phyloP scores from a whole-genome alignment of 2,888 invertebrate species.

The Troilus luridus region DNA sequence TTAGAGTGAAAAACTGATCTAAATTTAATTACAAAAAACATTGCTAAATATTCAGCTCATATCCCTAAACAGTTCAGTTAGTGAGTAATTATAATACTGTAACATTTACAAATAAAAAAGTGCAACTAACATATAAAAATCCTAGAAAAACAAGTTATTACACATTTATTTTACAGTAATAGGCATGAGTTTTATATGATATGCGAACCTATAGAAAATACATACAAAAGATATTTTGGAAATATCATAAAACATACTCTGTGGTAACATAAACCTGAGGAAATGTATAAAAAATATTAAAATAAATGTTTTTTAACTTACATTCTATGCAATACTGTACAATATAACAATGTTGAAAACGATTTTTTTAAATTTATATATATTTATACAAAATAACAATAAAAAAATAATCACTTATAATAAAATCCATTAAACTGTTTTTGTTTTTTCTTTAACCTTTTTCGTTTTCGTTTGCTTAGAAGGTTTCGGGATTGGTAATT shows the following conservation, averaged over 20 bases:
- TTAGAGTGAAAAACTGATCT: background rate
- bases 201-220: background rate
- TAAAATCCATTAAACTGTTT: conserved; percentile 1
- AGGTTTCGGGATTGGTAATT: conserved; percentile 27
- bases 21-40: background rate
- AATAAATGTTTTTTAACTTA: background rate
- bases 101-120: background rate
- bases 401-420: background rate
- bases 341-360: background rate
- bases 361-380: background rate
- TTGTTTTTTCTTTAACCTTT: conserved; percentile 16
- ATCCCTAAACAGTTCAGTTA: background rate
- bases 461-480: conserved; percentile 2
- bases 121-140: background rate
- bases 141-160: background rate
- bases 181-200: background rate
- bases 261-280: conserved; percentile 21
- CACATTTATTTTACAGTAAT: background rate
- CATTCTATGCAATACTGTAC: background rate
- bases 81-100: background rate
- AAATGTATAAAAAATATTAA: background rate
- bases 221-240: background rate
- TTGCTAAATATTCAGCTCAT: background rate
- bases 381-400: background rate
- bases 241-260: background rate